Evolutionary conservation across 2,113 vertebrate genomes (phyloP).

Genomic region (Microtus montanus): DNA sequence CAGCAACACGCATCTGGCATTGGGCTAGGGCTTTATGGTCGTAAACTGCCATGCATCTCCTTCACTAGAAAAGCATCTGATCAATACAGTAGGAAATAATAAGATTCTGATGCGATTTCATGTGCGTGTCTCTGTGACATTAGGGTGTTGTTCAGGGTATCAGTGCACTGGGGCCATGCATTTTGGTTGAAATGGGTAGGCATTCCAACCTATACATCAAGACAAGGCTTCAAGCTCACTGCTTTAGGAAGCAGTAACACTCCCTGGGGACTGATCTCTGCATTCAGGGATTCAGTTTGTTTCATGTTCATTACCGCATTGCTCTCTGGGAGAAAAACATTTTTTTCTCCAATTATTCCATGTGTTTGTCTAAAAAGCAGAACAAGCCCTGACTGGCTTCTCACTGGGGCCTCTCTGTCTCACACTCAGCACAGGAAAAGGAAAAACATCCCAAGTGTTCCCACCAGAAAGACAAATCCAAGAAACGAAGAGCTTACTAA

Average conservation of each 20-base stretch:
- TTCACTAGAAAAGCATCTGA: background rate
- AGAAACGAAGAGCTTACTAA: background rate
- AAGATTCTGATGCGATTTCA: background rate
- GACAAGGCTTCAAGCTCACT: background rate
- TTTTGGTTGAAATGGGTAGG: background rate
- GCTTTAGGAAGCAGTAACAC: background rate
- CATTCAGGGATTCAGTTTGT: background rate
- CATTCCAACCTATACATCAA: background rate
- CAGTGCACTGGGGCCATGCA: background rate
- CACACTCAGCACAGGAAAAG: background rate
- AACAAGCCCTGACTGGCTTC: background rate
- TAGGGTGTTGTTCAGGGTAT: background rate
- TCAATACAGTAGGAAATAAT: background rate
- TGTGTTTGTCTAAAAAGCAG: background rate
- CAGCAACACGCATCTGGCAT: background rate
- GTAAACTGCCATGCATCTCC: background rate
- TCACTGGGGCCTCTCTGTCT: background rate
- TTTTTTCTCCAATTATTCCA: background rate
- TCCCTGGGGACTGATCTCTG: background rate
- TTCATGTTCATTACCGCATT: background rate
- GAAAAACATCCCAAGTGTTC: background rate
- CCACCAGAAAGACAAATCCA: slow-evolving; percentile 13
- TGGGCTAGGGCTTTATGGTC: background rate
- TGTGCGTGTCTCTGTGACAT: background rate
- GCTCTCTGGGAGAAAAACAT: background rate